Evolutionary conservation across 2,888 invertebrate genomes (phyloP), one percentile per base, ranked within the genome.

Genomic region (Orthosia cruda): DNA sequence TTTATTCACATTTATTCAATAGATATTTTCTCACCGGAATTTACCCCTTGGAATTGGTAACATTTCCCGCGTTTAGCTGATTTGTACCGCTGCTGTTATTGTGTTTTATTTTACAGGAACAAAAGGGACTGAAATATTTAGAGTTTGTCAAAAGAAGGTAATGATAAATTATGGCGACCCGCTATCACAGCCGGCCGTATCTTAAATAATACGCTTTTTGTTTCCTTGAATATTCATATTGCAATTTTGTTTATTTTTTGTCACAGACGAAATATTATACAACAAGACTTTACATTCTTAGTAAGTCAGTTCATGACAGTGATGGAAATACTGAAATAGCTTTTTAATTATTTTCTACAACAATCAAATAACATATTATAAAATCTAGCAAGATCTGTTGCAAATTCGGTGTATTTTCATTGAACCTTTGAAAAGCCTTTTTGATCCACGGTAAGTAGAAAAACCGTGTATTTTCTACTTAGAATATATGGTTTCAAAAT

Each of bases 1-100:
- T 95, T 95, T 95, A 95, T 95, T 95, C 93, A 93, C 94, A 95
- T 95, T 95, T 95, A 95, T 95, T 93, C 92, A 92, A 93, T 95
- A 95, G 93, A 95, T 95, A 95, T 95, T 95, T 93, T 92, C 93
- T 94, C 94, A 92, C 92, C 92, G 95, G 96, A 95, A 94, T 94
- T 95, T 95, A 94, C 93, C 93, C 89, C 93, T 93, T 93, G 92
- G 93, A 94, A 95, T 94, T 92, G 93, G 93, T 93, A 93, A 92
- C 94, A 89, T 93, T 95, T 94, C 93, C 94, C 92, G 92, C 92
- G 90, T 92, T 94, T 92, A 93, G 93, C 93, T 95, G 94, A 95
- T 96, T 95, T 94, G 94, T 95, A 93, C 91, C 88, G 90, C 88
- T 90, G 85, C 91, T 90, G 91, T 93, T 93, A 92, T 94, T 93